phyloP scores from a whole-genome alignment of 2,888 invertebrate genomes.

The Drosophila glabriapex region DNA sequence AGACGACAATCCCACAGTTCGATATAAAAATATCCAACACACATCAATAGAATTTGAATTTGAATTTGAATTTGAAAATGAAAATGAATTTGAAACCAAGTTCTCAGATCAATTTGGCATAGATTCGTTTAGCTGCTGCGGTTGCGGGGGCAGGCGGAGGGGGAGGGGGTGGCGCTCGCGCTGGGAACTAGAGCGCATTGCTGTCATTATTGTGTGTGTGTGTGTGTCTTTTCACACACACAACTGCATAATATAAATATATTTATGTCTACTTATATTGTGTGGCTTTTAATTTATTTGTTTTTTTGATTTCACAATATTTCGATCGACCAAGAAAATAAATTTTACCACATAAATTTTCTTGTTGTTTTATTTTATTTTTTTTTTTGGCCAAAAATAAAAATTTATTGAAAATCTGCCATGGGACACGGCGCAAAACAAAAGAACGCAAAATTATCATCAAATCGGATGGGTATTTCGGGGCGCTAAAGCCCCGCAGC shows the following conservation, averaged over 20 bases:
- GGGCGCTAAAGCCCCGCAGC: constrained; percentile 6
- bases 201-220: constrained; percentile 34
- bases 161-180: constrained; percentile 49
- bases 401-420: constrained; percentile 69
- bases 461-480: constrained; percentile 57
- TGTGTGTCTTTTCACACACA: constrained; percentile 14
- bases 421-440: constrained; percentile 41
- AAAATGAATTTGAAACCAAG: constrained; percentile 58
- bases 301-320: constrained; percentile 82
- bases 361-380: constrained; percentile 16
- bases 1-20: constrained; percentile 59
- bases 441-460: constrained; percentile 71
- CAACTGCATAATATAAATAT: constrained; percentile 34
- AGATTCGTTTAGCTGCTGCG: constrained; percentile 52
- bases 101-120: constrained; percentile 70
- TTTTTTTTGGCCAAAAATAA: constrained; percentile 30
- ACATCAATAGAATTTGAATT: constrained; percentile 79
- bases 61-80: constrained; percentile 27
- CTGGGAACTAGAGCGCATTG: constrained; percentile 80
- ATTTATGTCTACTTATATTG: constrained; percentile 55
- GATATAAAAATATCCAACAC: constrained; percentile 77
- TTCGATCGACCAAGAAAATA: constrained; percentile 78
- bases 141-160: background rate
- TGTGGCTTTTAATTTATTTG: constrained; percentile 76
- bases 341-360: constrained; percentile 73